These are phyloP conservation scores for Colostygia pectinataria DNA, from an alignment of 2,888 invertebrate species.

Conservation along the genomic window DNA sequence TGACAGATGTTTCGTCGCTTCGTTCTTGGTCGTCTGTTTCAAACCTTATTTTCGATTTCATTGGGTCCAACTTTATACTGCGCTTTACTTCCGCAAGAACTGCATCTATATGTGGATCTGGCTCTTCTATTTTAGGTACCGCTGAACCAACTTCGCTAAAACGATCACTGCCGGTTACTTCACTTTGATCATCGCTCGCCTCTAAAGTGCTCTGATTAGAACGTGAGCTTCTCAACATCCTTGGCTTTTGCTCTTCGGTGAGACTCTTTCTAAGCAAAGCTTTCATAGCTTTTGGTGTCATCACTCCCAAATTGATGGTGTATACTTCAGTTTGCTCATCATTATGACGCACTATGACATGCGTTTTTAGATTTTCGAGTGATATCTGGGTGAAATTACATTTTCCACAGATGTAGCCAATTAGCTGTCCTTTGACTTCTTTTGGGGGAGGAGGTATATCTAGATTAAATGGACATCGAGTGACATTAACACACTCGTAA, in stretches of 20 bases:
- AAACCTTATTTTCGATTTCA: conserved; percentile 64
- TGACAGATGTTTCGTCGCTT: conserved; percentile 27
- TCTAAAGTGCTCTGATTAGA: conserved; percentile 47
- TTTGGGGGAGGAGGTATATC: conserved; percentile 72
- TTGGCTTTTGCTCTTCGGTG: conserved; percentile 35
- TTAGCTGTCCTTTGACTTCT: conserved; percentile 62
- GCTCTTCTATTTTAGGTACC: conserved; percentile 12
- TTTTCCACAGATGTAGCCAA: conserved; percentile 86
- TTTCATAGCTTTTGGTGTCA: conserved; percentile 53
- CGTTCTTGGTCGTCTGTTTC: conserved; percentile 47
- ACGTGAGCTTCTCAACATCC: conserved; percentile 51
- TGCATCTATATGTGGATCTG: conserved; percentile 8
- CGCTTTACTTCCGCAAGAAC: conserved; percentile 15
- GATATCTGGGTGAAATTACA: conserved; percentile 89
- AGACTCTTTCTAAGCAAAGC: conserved; percentile 38
- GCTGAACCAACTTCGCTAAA: conserved; percentile 29
- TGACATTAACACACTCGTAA: conserved; percentile 77
- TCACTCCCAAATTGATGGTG: conserved; percentile 63
- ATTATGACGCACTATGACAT: conserved; percentile 83
- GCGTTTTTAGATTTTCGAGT: conserved; percentile 83
- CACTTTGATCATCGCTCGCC: conserved; percentile 45
- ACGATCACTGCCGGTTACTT: conserved; percentile 35
- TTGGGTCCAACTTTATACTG: conserved; percentile 29
- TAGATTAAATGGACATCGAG: conserved; percentile 57
- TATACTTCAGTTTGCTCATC: conserved; percentile 73